Evolutionary conservation across 2,888 invertebrate species (phyloP).

Genomic region (Tipula unca): DNA sequence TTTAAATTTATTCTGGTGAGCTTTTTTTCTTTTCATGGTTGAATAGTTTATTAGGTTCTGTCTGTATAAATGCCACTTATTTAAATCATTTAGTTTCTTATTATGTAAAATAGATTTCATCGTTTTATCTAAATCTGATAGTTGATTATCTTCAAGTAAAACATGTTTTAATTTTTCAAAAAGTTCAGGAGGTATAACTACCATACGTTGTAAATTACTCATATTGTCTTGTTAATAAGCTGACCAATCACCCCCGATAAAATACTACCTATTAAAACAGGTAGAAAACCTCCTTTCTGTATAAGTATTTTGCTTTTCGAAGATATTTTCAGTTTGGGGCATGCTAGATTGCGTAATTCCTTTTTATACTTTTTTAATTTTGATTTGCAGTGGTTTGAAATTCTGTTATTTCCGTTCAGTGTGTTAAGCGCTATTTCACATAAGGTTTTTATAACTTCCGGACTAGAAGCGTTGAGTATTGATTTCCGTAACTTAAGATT

Average conservation of each 20-base stretch:
- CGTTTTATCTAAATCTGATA: not conserved
- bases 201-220: not conserved
- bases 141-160: not conserved
- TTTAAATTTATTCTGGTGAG: too few relatives aligned
- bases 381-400: not conserved
- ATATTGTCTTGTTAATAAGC: conserved; percentile 1
- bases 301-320: conserved; percentile 20
- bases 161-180: not conserved
- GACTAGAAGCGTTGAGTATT: not conserved
- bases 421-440: not conserved
- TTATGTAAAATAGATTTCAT: not conserved
- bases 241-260: conserved; percentile 19
- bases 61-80: too few relatives aligned
- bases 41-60: too few relatives aligned
- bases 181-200: conserved; percentile 19
- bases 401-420: not conserved
- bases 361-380: not conserved
- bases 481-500: not conserved
- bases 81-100: too few relatives aligned
- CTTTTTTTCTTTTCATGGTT: too few relatives aligned
- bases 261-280: too few relatives aligned
- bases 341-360: not conserved
- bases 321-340: not conserved
- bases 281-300: conserved; percentile 20
- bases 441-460: not conserved